Evolutionary conservation across 2,797 vertebrate species (phyloP).

Genomic region (Rhynchotus rufescens): DNA sequence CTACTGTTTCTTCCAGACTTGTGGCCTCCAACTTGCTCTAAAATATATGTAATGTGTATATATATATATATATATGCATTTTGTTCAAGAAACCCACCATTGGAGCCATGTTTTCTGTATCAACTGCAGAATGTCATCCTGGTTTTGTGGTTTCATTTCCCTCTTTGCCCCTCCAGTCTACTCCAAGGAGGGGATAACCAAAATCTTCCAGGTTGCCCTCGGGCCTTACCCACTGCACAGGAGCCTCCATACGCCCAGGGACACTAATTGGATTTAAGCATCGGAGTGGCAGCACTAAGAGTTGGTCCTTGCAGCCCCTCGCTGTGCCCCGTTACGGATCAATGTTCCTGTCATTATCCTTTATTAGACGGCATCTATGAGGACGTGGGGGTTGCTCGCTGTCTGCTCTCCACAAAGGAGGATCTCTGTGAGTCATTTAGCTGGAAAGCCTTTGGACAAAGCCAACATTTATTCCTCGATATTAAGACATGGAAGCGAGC

Average conservation of each 20-base stretch:
- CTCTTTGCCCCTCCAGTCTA: not conserved
- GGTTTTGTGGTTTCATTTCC: not conserved
- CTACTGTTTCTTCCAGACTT: not conserved
- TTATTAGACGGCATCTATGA: not conserved
- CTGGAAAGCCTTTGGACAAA: not conserved
- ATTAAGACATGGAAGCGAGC: not conserved
- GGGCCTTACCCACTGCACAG: not conserved
- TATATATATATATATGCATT: too few species aligned
- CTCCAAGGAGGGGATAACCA: not conserved
- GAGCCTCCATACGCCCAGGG: not conserved
- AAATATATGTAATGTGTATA: too few species aligned
- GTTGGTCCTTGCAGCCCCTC: not conserved
- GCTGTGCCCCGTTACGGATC: not conserved
- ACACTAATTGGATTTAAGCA: slow-evolving; percentile 24
- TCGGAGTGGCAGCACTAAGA: not conserved
- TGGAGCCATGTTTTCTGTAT: not conserved
- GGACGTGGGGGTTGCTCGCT: not conserved
- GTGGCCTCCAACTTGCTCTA: not conserved
- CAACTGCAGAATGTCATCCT: not conserved
- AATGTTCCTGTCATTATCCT: not conserved
- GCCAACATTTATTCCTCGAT: not conserved
- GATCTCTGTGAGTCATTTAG: not conserved
- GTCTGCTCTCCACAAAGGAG: not conserved
- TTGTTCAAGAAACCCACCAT: not conserved
- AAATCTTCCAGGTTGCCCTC: not conserved